These are phyloP conservation scores for Melikaiella ostensackeni DNA, from an alignment of 2,888 invertebrate species.

Conservation along the genomic window DNA sequence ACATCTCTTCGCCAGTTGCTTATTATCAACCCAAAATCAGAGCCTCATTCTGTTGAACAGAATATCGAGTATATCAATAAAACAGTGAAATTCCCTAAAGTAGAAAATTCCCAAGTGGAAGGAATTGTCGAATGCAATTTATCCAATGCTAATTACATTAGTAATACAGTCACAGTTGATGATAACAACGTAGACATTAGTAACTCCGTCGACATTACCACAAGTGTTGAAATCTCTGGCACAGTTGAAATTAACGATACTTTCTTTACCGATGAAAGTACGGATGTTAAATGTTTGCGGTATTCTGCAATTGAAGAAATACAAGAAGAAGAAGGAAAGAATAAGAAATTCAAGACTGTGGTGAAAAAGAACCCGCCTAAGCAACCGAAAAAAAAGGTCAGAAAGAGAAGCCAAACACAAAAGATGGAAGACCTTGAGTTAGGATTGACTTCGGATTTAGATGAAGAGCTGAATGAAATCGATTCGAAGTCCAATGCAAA, in stretches of 20 bases:
- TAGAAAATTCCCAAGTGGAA: slow-evolving; percentile 44
- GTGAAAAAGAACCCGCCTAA: slow-evolving; percentile 57
- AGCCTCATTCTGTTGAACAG: slow-evolving; percentile 56
- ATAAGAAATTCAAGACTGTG: slow-evolving; percentile 62
- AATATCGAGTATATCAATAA: slow-evolving; percentile 61
- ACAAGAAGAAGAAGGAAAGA: slow-evolving; percentile 55
- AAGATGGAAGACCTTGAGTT: slow-evolving; percentile 60
- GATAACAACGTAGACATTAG: slow-evolving; percentile 42
- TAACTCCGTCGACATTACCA: slow-evolving; percentile 51
- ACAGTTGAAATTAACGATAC: slow-evolving; percentile 46
- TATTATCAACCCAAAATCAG: slow-evolving; percentile 62
- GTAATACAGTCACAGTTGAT: slow-evolving; percentile 43
- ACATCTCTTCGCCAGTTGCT: slow-evolving; percentile 71
- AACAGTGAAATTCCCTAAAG: slow-evolving; percentile 46
- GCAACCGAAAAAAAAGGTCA: slow-evolving; percentile 62
- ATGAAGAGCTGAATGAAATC: slow-evolving; percentile 62
- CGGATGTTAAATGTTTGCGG: slow-evolving; percentile 52
- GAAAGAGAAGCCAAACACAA: slow-evolving; percentile 59
- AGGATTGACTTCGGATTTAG: slow-evolving; percentile 61
- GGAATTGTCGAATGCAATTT: slow-evolving; percentile 59
- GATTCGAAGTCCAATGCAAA: slow-evolving; percentile 62
- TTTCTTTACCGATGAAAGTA: slow-evolving; percentile 58
- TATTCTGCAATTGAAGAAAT: slow-evolving; percentile 53
- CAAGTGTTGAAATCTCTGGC: background rate
- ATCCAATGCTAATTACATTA: slow-evolving; percentile 56